phyloP scores from a whole-genome alignment of 1,140 invertebrate genomes.

The Drosophila albomicans region DNA sequence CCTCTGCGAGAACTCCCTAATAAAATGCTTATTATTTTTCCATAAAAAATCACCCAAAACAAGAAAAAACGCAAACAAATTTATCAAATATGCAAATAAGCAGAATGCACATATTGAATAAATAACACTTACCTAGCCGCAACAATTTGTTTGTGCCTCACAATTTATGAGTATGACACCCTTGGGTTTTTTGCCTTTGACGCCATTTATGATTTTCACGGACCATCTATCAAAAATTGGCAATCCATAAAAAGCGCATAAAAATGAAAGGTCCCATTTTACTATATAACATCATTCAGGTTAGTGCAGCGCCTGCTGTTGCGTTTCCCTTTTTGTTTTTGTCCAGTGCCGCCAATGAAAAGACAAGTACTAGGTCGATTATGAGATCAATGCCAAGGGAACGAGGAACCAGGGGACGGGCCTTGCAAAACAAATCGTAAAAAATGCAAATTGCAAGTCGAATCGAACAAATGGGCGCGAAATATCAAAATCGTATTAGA shows the following conservation, averaged over 20 bases:
- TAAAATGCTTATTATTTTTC: conserved; percentile 79
- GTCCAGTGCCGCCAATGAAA: conserved; percentile 51
- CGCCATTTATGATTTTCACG: conserved; percentile 59
- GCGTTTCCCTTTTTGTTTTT: conserved; percentile 7
- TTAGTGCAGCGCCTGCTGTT: conserved; percentile 32
- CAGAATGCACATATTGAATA: conserved; percentile 32
- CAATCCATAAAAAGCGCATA: conserved; percentile 69
- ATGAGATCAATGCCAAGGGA: conserved; percentile 70
- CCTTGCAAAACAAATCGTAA: conserved; percentile 76
- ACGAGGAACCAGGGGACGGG: conserved; percentile 5
- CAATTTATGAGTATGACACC: conserved; percentile 18
- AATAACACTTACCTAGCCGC: conserved; percentile 36
- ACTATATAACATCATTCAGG: conserved; percentile 17
- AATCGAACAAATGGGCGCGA: conserved; percentile 66
- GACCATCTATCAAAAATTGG: conserved; percentile 80
- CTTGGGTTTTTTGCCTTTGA: not conserved
- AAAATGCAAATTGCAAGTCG: conserved; percentile 76
- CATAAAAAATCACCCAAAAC: conserved; percentile 80
- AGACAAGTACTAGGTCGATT: conserved; percentile 64
- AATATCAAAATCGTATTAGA: conserved; percentile 71
- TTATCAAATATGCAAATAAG: conserved; percentile 82
- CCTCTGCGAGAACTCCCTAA: conserved; percentile 34
- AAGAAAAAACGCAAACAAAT: conserved; percentile 59
- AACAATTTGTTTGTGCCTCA: conserved; percentile 37
- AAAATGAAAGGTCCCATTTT: conserved; percentile 56